A percentile compares a stretch with the other conserved stretches of the same genome.
These are phyloP conservation scores for Halisarca cf. caerulea DNA, from an alignment of 37 sponge, comb jelly and placozoan species.

Conservation along the genomic window DNA sequence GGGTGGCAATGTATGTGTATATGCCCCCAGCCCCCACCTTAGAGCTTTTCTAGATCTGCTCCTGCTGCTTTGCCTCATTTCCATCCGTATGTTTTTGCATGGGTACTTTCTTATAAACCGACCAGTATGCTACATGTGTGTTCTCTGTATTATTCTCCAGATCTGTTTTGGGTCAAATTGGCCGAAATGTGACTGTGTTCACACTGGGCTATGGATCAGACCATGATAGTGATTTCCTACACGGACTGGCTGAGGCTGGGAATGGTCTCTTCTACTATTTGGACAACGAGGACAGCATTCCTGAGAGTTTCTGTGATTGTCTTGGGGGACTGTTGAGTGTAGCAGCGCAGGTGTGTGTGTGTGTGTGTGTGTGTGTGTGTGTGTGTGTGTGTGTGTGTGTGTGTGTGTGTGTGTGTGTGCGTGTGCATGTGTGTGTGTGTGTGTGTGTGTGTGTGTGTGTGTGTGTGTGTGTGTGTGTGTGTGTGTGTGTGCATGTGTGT, in stretches of 20 bases:
- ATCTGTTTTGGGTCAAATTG: constrained; percentile 81
- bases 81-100: too few relatives aligned
- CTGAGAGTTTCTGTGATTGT: constrained; percentile 96
- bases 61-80: too few relatives aligned
- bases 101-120: constrained; percentile 2
- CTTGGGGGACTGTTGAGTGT: constrained; percentile 95
- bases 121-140: background rate
- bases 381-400: background rate
- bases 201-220: constrained; percentile 91
- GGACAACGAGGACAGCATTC: constrained; percentile 87
- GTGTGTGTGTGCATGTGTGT: too few relatives aligned
- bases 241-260: constrained; percentile 79
- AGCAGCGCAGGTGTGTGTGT: constrained; percentile 78
- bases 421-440: too few relatives aligned
- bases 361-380: background rate
- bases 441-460: too few relatives aligned
- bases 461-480: too few relatives aligned
- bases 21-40: too few relatives aligned
- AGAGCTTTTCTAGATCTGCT: too few relatives aligned
- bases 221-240: constrained; percentile 78
- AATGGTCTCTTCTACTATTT: constrained; percentile 92
- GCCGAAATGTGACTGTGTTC: constrained; percentile 85
- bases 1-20: too few relatives aligned
- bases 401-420: constrained; percentile 1
- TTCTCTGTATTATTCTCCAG: constrained; percentile 27